Evolutionary conservation across 2,888 invertebrate genomes (phyloP).

Genomic region (Clitarchus hookeri): DNA sequence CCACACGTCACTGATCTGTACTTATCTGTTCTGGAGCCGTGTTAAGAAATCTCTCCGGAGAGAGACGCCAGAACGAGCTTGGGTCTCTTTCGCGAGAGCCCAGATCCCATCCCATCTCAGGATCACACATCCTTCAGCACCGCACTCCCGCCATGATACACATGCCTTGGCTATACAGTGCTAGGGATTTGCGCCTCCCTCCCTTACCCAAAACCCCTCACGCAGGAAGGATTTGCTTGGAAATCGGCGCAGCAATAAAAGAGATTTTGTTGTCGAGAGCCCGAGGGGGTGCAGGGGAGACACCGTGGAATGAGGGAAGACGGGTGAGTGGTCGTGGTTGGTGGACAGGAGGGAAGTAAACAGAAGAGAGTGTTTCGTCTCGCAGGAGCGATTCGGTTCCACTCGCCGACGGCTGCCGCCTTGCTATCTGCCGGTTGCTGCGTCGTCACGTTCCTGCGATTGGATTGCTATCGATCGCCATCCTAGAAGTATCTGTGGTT

Average conservation of each 20-base stretch:
- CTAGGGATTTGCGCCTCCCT: not conserved
- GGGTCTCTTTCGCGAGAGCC: not conserved
- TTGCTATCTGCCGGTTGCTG: not conserved
- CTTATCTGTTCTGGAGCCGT: no score
- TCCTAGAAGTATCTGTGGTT: no score
- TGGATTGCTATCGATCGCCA: no score
- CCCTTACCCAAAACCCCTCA: not conserved
- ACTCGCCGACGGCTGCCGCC: not conserved
- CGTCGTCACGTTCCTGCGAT: not conserved
- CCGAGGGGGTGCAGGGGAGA: not conserved
- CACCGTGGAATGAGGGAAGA: not conserved
- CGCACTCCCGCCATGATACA: no score
- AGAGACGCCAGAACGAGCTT: no score
- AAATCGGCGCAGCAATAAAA: conserved; percentile 51
- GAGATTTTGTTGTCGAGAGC: conserved; percentile 57
- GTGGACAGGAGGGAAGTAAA: not conserved
- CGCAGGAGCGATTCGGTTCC: no score
- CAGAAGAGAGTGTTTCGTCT: not conserved
- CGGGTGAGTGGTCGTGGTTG: not conserved
- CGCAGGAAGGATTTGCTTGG: conserved; percentile 48
- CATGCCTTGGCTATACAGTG: not conserved
- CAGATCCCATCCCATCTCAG: not conserved
- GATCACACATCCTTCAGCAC: no score
- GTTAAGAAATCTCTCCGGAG: no score
- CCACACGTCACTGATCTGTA: no score